Conservation (phyloP, 2,888 invertebrate species). For the Luperina testacea region DNA sequence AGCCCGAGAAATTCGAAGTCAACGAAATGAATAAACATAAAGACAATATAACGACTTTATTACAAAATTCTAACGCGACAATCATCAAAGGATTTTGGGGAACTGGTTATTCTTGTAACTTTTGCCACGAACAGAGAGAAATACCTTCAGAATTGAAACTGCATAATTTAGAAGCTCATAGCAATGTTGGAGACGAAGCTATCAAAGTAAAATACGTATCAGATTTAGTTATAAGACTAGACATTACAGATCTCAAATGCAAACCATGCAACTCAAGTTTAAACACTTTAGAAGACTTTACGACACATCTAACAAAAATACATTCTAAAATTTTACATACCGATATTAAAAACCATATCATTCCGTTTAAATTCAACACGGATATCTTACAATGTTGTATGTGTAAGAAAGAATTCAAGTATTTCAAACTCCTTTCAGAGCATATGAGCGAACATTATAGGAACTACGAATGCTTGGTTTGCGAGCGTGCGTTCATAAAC, state of each 20-base stretch:
- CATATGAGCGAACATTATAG: slow-evolving; percentile 82
- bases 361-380: slow-evolving; percentile 79
- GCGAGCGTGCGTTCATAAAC: slow-evolving; percentile 76
- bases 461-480: slow-evolving; percentile 77
- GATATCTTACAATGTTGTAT: slow-evolving; percentile 72
- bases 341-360: slow-evolving; percentile 77
- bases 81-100: slow-evolving; percentile 66
- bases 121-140: slow-evolving; percentile 62
- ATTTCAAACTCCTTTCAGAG: slow-evolving; percentile 76
- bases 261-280: slow-evolving; percentile 70
- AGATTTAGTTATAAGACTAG: slow-evolving; percentile 75
- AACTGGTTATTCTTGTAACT: slow-evolving; percentile 65
- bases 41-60: slow-evolving; percentile 62
- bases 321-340: slow-evolving; percentile 72
- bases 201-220: slow-evolving; percentile 63
- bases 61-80: slow-evolving; percentile 70
- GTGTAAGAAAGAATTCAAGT: slow-evolving; percentile 73
- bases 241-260: slow-evolving; percentile 78
- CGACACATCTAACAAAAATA: slow-evolving; percentile 69
- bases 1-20: slow-evolving; percentile 43
- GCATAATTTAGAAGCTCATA: slow-evolving; percentile 67
- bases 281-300: slow-evolving; percentile 69
- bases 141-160: slow-evolving; percentile 64
- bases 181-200: slow-evolving; percentile 32
- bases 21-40: slow-evolving; percentile 66